Evolutionary conservation across 2,888 invertebrate species (phyloP), one percentile per base, ranked within the genome.

Genomic region (Mesoligia furuncula): DNA sequence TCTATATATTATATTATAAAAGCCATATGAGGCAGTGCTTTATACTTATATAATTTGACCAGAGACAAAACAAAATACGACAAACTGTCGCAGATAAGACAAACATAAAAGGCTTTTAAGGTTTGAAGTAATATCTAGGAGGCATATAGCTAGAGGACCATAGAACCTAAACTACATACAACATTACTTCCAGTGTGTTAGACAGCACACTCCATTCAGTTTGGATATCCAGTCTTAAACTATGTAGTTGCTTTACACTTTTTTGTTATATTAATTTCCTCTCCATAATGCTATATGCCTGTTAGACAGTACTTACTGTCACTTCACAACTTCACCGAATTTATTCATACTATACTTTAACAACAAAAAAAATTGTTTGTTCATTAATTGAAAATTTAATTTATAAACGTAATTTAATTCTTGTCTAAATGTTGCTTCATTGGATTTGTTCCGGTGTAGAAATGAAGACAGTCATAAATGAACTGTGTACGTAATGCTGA

Each of bases 1-100:
- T 88, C 73, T 86, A 85, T 71, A 84, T 87, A 82, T 79, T 81
- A 82, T 75, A 73, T 76, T 65, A 69, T 80, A 85, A 80, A 89
- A 82, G 86, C 89, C 84, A 77, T 79, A 72, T 42, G 83, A 77
- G 86, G 88, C 87, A 86, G 85, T 86, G 87, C 75, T 84, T 72
- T 79, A 79, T 75, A 77, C 73, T 78, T 84, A 83, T 77, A 85
- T 69, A 80, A 81, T 82, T 79, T 84, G 79, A 83, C 82, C 79
- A 77, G 74, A 79, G 73, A 85, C 75, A 80, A 81, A 75, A 86
- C 54, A 80, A 77, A 84, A 70, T 64, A 83, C 51, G 68, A 73
- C 51, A 62, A 72, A 79, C 36, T 68, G 51, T 75, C 65, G 68
- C 73, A 59, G 73, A 69, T 79, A 59, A 80, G 57, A 82, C 74